These are phyloP conservation scores for Chaenogobius annularis DNA, from an alignment of 2,113 vertebrate genomes.

Conservation along the genomic window DNA sequence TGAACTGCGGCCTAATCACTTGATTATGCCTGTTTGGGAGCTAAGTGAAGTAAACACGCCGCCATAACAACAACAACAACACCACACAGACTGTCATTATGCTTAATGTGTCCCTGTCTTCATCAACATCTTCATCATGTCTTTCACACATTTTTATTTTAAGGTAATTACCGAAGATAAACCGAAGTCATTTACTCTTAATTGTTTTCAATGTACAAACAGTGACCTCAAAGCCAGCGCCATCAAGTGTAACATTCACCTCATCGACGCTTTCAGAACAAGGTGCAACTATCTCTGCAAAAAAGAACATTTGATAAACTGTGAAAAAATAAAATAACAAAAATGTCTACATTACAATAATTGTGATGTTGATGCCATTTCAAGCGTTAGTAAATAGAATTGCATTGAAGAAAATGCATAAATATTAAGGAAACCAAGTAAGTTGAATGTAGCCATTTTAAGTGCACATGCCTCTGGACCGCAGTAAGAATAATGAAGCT, in stretches of 20 bases:
- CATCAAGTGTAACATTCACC: not conserved
- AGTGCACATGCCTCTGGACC: not conserved
- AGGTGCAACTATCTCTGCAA: not conserved
- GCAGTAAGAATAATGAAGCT: not conserved
- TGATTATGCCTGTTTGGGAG: conserved; percentile 26
- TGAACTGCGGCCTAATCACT: conserved; percentile 39
- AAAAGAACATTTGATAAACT: too few species aligned
- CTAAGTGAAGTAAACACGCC: conserved; percentile 17
- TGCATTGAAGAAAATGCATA: not conserved
- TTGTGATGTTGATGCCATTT: too few species aligned
- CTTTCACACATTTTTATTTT: not conserved
- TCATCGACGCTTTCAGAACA: not conserved
- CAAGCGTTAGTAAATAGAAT: too few species aligned
- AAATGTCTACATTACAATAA: too few species aligned
- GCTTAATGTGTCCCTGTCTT: not conserved
- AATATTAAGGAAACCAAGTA: not conserved
- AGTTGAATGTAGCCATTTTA: not conserved
- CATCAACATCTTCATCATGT: not conserved
- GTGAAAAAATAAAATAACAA: too few species aligned
- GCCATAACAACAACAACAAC: not conserved
- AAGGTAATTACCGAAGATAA: not conserved
- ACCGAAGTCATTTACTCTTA: not conserved
- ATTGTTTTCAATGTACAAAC: not conserved
- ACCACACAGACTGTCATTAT: not conserved
- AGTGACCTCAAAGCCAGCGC: not conserved